A percentile compares a stretch with the other conserved stretches of the same genome.
phyloP scores from a whole-genome alignment of 2,113 vertebrate genomes.

The Cryptotis parvus region DNA sequence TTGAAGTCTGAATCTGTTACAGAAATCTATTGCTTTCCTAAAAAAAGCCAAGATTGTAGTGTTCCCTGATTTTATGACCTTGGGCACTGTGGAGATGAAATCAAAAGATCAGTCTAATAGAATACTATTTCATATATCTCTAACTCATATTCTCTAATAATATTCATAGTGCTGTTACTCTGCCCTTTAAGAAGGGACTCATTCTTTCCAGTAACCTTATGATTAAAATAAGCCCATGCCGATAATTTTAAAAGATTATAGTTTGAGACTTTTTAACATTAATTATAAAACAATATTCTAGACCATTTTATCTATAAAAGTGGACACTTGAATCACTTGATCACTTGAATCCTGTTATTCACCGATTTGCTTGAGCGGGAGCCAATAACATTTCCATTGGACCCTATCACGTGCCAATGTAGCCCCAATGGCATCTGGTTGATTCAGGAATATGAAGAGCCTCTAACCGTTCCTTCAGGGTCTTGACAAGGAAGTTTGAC shows the following conservation, averaged over 20 bases:
- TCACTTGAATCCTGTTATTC: no score
- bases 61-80: not conserved
- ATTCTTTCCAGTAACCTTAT: not conserved
- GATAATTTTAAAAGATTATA: not conserved
- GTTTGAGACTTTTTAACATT: not conserved
- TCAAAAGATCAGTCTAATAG: constrained; percentile 4
- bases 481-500: no score
- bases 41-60: not conserved
- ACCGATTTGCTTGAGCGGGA: no score
- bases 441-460: no score
- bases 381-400: no score
- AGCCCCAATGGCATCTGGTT: no score
- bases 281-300: not conserved
- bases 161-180: not conserved
- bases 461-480: no score
- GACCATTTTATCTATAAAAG: not conserved
- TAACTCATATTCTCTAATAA: not conserved
- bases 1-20: not conserved
- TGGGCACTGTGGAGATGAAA: not conserved
- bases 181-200: not conserved
- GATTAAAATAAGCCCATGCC: not conserved
- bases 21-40: not conserved
- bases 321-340: no score
- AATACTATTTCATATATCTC: not conserved
- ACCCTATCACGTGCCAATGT: no score